These are phyloP conservation scores for Clarias magur DNA, from an alignment of 2,113 vertebrate genomes.

Conservation along the genomic window DNA sequence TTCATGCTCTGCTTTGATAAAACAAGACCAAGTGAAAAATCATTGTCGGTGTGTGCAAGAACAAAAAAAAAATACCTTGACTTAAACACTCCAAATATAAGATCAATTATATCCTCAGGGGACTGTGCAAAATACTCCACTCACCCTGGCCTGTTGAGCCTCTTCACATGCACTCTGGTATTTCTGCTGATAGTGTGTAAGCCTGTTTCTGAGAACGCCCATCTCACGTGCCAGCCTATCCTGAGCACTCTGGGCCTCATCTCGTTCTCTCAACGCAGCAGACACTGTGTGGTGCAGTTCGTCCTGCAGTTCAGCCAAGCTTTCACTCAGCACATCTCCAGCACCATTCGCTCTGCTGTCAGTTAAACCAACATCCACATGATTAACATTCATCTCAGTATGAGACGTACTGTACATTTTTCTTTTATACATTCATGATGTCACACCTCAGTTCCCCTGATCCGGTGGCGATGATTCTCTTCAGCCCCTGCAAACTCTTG, in stretches of 20 bases:
- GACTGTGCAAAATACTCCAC: constrained; percentile 15
- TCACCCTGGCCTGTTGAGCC: constrained; percentile 64
- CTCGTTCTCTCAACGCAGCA: constrained; percentile 68
- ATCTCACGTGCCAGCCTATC: constrained; percentile 71
- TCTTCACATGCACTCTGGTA: constrained; percentile 70
- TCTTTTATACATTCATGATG: no score
- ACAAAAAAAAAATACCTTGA: not conserved
- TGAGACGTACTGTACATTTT: not conserved
- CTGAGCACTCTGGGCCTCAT: constrained; percentile 69
- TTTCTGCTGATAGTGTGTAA: constrained; percentile 70
- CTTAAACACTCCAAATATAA: not conserved
- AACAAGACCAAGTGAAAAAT: not conserved
- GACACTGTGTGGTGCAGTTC: constrained; percentile 70
- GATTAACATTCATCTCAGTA: not conserved
- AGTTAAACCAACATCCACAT: constrained; percentile 10
- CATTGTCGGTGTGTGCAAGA: not conserved
- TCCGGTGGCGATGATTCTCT: constrained; percentile 69
- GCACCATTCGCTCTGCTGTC: constrained; percentile 64
- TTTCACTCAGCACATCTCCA: constrained; percentile 72
- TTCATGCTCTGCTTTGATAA: not conserved
- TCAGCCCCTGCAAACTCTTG: constrained; percentile 70
- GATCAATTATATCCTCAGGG: not conserved
- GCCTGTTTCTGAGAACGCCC: constrained; percentile 69
- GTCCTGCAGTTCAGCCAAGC: constrained; percentile 73
- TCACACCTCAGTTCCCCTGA: constrained; percentile 71